Evolutionary conservation across 2,888 invertebrate species (phyloP), one percentile per base, ranked within the genome.

Genomic region (Hermaeophaga mercurialis): DNA sequence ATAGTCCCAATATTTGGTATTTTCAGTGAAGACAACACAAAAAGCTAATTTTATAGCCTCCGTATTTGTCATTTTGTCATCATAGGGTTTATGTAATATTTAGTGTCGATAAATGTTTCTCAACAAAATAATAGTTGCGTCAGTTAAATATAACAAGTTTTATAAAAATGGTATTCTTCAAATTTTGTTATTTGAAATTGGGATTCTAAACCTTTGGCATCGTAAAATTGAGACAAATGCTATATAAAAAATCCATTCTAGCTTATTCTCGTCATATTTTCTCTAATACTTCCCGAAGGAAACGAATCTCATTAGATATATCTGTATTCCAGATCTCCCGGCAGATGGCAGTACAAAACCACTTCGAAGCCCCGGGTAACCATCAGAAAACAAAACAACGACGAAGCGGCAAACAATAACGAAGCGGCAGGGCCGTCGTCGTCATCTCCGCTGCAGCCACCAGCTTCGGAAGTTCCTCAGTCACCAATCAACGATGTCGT

Each of bases 321-420:
- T 63, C 55, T 63, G 31, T 56, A 46, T 62, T 65, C 28, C 61
- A 69, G 92, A 39, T 83, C 91, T 9, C 90, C 89, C 43, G 92
- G 93, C 48, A 85, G 94, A 65, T 94, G 94, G 94, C 91, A 92
- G 68, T 94, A 93, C 77, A 93, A 92, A 79, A 91, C 93, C 7
- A 90, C 92, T 17, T 88, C 92, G 0, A 94, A 92, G 75, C 93
- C 94, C 2, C 84, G 91, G 74, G 87, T 94, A 6, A 86, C 86
- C 45, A 92, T 93, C 64, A 89, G 90, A 72, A 83, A 84, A 66
- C 81, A 80, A 62, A 82, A 81, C 53, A 84, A 83, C 54, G 75
- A 77, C 65, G 83, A 84, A 56, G 80, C 80, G 17, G 74, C 76
- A 62, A 80, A 78, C 70, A 59, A 81, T 80, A 64, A 63, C 54